Base-by-base conservation (phyloP, 2,797 vertebrate species). In the Silurus aristotelis region DNA sequence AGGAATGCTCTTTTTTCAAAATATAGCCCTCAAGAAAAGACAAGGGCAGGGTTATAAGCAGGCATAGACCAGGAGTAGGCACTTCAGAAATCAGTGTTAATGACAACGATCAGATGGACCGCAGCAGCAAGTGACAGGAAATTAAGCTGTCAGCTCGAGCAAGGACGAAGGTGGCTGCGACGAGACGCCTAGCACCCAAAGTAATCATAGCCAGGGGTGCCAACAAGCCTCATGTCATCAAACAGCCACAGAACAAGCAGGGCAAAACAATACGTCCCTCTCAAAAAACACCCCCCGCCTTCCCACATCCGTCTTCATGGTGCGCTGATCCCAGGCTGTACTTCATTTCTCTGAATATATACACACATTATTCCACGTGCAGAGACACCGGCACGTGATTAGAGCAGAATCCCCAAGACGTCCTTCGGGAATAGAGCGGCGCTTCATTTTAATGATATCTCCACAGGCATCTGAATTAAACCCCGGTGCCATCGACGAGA, bases 151-250 rank as follows among this genome's bases (percentile, higher is more conserved):
- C 10, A 22, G 81, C 73, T 91, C 64, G 66, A 84, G 82, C 61
- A 84, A 80, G 60, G 79, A 79, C 83, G 68, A 86, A 87, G 87
- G 87, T 87, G 85, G 67, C 82, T 73, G 43, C 55, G 25, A 66
- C 70, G 67, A 86, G 83, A 85, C 86, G 81, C 70, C 70, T 82
- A 15, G 80, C 78, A 85, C 81, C 80, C 82, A 70, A 90, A 81
- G 87, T 83, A 86, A 89, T 84, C 78, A 70, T 87, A 86, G 73
- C 61, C 87, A 84, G 82, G 60, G 82, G 85, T 87, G 84, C 88
- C 82, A 85, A 83, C 89, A 87, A 86, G 84, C 80, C 64, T 64
- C 43, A 71, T 89, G 83, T 91, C 86, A 90, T 89, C 87, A 88
- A 88, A 89, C 86, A 85, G 72, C 81, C 20, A 25, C 85, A 84